phyloP scores from a whole-genome alignment of 2,113 vertebrate species.

The Caranx ignobilis region DNA sequence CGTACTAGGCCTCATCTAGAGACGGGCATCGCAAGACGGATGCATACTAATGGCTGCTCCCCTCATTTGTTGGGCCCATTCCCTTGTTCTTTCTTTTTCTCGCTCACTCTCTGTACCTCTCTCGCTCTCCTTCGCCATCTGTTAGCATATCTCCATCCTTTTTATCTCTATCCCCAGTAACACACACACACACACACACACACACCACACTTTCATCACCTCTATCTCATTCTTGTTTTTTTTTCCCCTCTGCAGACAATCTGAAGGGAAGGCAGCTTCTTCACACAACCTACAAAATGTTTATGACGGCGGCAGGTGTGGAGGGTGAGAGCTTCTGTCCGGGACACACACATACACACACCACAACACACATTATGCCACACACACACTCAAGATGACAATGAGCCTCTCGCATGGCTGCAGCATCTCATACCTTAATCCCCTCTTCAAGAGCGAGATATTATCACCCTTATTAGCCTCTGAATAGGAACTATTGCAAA shows the following conservation, averaged over 20 bases:
- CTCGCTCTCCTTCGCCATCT: conserved; percentile 65
- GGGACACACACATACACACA: conserved; percentile 32
- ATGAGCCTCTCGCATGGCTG: conserved; percentile 36
- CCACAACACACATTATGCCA: conserved; percentile 14
- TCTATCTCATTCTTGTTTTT: conserved; percentile 41
- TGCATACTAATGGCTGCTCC: conserved; percentile 60
- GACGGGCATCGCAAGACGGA: conserved; percentile 40
- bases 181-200: conserved; percentile 23
- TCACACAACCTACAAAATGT: conserved; percentile 96
- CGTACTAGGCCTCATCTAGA: conserved; percentile 42
- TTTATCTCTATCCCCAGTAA: conserved; percentile 57
- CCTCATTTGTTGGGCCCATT: conserved; percentile 44
- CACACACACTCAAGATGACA: conserved; percentile 39
- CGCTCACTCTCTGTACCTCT: conserved; percentile 35
- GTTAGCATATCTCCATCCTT: conserved; percentile 65
- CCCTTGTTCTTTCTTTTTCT: conserved; percentile 41
- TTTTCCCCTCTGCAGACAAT: conserved; percentile 82
- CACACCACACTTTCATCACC: conserved; percentile 41
- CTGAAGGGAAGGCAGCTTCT: conserved; percentile 92
- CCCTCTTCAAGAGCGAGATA: conserved; percentile 65
- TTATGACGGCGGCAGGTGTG: conserved; percentile 92
- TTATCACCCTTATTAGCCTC: conserved; percentile 69
- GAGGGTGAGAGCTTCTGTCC: conserved; percentile 86
- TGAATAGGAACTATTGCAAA: conserved; percentile 67
- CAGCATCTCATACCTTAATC: conserved; percentile 72